Evolutionary conservation across 1,140 invertebrate genomes (phyloP).

Genomic region (Rhizoglyphus robini): DNA sequence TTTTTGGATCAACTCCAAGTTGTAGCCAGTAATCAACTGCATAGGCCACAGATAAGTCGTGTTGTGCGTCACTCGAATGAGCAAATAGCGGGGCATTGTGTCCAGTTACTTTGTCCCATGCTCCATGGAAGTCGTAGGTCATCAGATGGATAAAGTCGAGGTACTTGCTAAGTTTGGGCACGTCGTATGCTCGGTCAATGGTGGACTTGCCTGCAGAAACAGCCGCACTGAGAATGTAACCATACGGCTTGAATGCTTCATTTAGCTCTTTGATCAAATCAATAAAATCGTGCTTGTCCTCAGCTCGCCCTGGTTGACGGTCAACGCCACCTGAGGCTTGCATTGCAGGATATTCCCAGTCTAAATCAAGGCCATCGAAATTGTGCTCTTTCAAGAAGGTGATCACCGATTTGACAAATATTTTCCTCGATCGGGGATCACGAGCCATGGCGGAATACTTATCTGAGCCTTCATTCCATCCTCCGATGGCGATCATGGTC

Average conservation of each 20-base stretch:
- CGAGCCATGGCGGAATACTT: constrained; percentile 49
- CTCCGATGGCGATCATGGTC: constrained; percentile 53
- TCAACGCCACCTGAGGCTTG: not conserved
- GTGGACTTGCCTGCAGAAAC: constrained; percentile 41
- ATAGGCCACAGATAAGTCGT: constrained; percentile 4
- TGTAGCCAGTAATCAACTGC: constrained; percentile 42
- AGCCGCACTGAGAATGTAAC: constrained; percentile 40
- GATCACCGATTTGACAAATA: constrained; percentile 59
- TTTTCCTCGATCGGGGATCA: constrained; percentile 46
- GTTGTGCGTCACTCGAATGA: not conserved
- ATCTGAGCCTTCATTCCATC: constrained; percentile 54
- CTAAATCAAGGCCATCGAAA: constrained; percentile 49
- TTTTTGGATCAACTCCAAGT: constrained; percentile 58
- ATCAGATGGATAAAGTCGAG: constrained; percentile 72
- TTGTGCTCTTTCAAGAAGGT: constrained; percentile 40
- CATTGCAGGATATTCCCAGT: constrained; percentile 36
- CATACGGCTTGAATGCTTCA: constrained; percentile 36
- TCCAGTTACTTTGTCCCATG: constrained; percentile 51
- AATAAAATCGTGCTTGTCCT: constrained; percentile 15
- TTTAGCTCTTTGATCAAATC: constrained; percentile 9
- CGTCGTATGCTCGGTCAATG: constrained; percentile 56
- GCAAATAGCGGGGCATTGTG: constrained; percentile 37
- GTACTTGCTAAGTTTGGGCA: constrained; percentile 46
- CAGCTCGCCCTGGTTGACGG: not conserved
- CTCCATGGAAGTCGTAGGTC: constrained; percentile 76